Percentiles rank a stretch among this genome's conserved stretches.
Conservation (phyloP, 2,113 vertebrate genomes). For the Chrysochloris asiatica region DNA sequence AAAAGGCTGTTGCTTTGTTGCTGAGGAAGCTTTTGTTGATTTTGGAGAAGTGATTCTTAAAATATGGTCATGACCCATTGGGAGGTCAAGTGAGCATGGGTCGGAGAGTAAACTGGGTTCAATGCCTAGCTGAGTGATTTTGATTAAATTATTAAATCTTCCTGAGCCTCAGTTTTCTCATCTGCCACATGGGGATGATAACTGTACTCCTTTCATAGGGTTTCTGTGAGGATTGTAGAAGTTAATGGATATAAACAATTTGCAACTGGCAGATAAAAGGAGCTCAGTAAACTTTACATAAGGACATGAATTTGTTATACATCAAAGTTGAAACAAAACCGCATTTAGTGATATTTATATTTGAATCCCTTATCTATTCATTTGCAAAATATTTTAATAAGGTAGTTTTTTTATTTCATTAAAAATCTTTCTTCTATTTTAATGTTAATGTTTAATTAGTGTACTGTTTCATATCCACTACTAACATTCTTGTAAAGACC, state of each 20-base stretch:
- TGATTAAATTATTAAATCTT: not conserved
- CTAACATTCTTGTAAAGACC: conserved; percentile 11
- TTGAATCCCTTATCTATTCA: conserved; percentile 17
- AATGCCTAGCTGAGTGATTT: not conserved
- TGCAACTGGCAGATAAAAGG: not conserved
- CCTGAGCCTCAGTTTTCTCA: conserved; percentile 4
- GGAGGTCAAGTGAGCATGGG: not conserved
- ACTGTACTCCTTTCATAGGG: not conserved
- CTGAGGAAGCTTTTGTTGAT: not conserved
- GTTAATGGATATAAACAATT: not conserved
- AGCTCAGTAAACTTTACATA: not conserved
- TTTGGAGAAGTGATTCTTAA: not conserved
- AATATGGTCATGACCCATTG: not conserved
- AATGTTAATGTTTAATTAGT: conserved; percentile 66
- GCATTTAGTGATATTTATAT: conserved; percentile 43
- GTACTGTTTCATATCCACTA: conserved; percentile 37
- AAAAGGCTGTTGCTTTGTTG: not conserved
- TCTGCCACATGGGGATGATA: not conserved
- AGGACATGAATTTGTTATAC: not conserved
- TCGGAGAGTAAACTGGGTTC: not conserved
- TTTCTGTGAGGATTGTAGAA: not conserved
- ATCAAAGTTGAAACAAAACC: not conserved
- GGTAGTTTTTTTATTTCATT: conserved; percentile 58
- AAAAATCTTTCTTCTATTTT: conserved; percentile 60
- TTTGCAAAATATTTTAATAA: conserved; percentile 56